Conservation (phyloP, 1,140 invertebrate genomes). For the Caligus rogercresseyi region DNA sequence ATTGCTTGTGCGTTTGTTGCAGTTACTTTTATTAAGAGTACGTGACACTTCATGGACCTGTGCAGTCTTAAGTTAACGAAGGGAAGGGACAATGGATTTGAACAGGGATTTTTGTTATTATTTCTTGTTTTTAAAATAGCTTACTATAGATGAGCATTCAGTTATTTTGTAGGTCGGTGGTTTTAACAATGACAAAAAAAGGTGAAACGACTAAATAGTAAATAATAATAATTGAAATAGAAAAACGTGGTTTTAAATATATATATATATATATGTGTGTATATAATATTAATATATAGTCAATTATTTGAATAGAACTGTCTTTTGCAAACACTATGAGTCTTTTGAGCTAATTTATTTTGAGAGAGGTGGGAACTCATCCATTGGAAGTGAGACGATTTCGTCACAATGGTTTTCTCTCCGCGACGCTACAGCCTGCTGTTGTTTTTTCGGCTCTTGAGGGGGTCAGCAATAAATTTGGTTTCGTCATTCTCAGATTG, state of each 20-base stretch:
- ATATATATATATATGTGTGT: background rate
- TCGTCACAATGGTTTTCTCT: background rate
- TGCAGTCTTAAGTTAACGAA: too few relatives aligned
- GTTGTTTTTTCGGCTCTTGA: background rate
- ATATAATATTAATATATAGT: background rate
- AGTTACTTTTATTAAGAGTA: too few relatives aligned
- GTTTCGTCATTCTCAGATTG: background rate
- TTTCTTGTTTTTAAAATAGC: too few relatives aligned
- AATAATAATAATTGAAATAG: too few relatives aligned
- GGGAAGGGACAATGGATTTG: too few relatives aligned
- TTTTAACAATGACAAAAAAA: too few relatives aligned
- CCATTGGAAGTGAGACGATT: background rate
- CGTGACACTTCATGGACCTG: too few relatives aligned
- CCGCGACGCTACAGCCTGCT: background rate
- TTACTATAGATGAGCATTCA: background rate
- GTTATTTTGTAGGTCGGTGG: background rate
- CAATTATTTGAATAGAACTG: background rate
- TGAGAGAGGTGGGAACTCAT: background rate
- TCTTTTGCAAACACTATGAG: background rate
- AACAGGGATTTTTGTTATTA: too few relatives aligned
- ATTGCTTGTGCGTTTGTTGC: too few relatives aligned
- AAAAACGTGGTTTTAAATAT: too few relatives aligned
- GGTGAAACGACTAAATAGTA: too few relatives aligned
- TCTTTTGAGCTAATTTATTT: background rate
- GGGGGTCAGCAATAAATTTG: background rate